phyloP scores from a whole-genome alignment of 30 jellyfish, hydroid and myxozoan genomes.

The Cassiopea andromeda region DNA sequence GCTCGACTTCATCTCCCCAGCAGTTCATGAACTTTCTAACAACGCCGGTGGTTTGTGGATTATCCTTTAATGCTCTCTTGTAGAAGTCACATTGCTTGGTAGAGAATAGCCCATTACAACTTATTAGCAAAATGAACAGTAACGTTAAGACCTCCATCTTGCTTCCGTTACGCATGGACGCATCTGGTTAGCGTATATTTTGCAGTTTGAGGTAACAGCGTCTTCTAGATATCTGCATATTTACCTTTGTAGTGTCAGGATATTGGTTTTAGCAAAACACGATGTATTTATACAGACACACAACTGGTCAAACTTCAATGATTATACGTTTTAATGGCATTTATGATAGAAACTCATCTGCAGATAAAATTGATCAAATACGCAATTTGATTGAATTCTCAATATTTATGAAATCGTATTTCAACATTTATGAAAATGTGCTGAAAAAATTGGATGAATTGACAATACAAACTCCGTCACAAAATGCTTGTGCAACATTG shows the following conservation, averaged over 20 bases:
- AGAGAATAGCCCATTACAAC: neutral
- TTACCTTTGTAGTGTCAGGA: neutral
- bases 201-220: neutral
- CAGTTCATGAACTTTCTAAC: slow-evolving; percentile 78
- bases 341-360: neutral
- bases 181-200: neutral
- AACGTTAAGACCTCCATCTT: slow-evolving; percentile 4
- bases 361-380: neutral
- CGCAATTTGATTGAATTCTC: neutral
- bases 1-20: slow-evolving; percentile 86
- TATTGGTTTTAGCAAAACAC: neutral
- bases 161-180: neutral
- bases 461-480: too few relatives aligned
- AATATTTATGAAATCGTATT: neutral
- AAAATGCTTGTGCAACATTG: too few relatives aligned
- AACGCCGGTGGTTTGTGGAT: slow-evolving; percentile 13
- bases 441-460: too few relatives aligned
- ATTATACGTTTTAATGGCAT: neutral
- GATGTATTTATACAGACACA: slow-evolving; percentile 29
- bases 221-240: neutral
- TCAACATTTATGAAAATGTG: too few relatives aligned
- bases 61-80: slow-evolving; percentile 43
- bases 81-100: slow-evolving; percentile 25
- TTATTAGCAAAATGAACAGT: neutral
- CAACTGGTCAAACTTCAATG: slow-evolving; percentile 18